phyloP scores from a whole-genome alignment of 1,140 invertebrate species.

The Ips nitidus region DNA sequence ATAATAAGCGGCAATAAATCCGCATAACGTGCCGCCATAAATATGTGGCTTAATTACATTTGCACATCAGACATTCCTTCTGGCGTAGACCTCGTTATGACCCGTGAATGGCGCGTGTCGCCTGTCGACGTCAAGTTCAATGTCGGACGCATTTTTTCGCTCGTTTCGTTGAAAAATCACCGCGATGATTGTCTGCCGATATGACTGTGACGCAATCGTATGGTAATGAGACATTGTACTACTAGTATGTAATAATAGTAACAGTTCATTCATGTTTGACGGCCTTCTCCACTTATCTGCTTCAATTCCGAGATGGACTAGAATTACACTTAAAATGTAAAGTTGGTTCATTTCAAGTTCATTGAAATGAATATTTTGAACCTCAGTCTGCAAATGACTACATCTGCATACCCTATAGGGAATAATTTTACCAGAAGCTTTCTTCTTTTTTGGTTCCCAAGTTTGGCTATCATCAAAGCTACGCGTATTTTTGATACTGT shows the following conservation, averaged over 20 bases:
- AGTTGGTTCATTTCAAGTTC: no score
- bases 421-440: no score
- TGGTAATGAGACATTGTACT: constrained; percentile 23
- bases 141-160: constrained; percentile 25
- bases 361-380: no score
- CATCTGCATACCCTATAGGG: no score
- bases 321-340: no score
- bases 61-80: constrained; percentile 27
- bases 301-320: neutral
- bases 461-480: no score
- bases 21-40: constrained; percentile 8
- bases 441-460: no score
- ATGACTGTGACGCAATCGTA: constrained; percentile 16
- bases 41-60: constrained; percentile 29
- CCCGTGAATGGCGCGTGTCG: constrained; percentile 27
- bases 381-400: no score
- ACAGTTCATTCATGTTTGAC: constrained; percentile 15
- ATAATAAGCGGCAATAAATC: no score
- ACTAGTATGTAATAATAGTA: constrained; percentile 12
- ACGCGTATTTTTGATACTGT: no score
- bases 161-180: constrained; percentile 19
- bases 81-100: constrained; percentile 24
- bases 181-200: constrained; percentile 22
- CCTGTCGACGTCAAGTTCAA: constrained; percentile 24
- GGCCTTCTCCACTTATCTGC: neutral